Base-by-base conservation (phyloP, 2,113 vertebrate species). In the Platysteira castanea region DNA sequence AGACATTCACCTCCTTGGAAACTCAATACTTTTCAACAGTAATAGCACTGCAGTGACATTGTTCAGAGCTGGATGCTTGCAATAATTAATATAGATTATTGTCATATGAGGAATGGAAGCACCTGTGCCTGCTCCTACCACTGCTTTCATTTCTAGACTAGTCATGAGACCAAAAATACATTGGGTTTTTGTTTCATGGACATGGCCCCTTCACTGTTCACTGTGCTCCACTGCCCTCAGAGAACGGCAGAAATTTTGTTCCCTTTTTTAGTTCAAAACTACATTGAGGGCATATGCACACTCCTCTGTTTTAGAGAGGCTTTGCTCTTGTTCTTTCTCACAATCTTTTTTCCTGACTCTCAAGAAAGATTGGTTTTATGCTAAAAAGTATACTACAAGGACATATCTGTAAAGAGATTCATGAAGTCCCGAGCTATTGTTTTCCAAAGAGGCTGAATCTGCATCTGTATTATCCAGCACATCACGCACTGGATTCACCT, bases 1-100 rank as follows among this genome's bases (percentile, higher is more conserved):
- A 97, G 95, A 94, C 73, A 92, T 94, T 90, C 73, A 64, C 85
- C 56, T 96, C 74, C 76, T 86, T 82, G 60, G 82, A 96, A 96
- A 90, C 78, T 89, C 86, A 76, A 84, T 89, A 50, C 24, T 95
- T 60, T 87, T 78, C 49, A 92, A 71, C 64, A 65, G 57, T 94
- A 90, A 96, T 84, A 87, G 52, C 56, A 78, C 79, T 89, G 92
- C 90, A 94, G 80, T 87, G 69, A 75, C 86, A 84, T 75, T 89
- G 83, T 89, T 93, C 1, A 2, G 65, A 95, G 54, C 60, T 82
- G 83, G 79, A 76, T 6, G 1, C n/a, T 96, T 92, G 71, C 65
- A 93, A 65, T 94, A 96, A 94, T 94, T 96, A 94, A 93, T 96
- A 96, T 19, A 93, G 52, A 93, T 93, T 90, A 92, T 86, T 90